phyloP scores from a whole-genome alignment of 1,140 invertebrate genomes.

The Xylocopa sonorina region DNA sequence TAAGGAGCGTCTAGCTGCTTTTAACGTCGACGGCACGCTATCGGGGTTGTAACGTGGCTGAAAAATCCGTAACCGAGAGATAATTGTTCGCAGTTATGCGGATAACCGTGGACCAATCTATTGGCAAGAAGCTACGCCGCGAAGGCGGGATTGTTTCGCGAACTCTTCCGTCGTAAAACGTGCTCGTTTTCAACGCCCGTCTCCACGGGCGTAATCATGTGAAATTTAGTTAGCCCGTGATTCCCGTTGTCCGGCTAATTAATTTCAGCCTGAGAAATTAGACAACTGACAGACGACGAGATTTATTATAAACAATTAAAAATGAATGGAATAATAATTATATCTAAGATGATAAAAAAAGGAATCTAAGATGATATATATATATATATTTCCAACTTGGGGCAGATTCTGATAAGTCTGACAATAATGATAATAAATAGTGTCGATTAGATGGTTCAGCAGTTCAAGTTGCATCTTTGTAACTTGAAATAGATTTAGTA shows the following conservation, averaged over 20 bases:
- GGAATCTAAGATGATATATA: too few species aligned
- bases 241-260: conserved; percentile 1
- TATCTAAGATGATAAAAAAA: too few species aligned
- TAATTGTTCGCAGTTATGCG: conserved; percentile 64
- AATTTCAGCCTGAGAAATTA: neutral
- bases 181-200: conserved; percentile 2
- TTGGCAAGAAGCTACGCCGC: conserved; percentile 49
- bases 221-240: conserved; percentile 31
- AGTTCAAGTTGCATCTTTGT: too few species aligned
- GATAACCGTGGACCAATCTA: conserved; percentile 47
- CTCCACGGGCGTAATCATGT: conserved; percentile 19
- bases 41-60: conserved; percentile 55
- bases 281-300: neutral
- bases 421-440: too few species aligned
- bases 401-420: too few species aligned
- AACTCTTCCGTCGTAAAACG: conserved; percentile 59
- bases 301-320: too few species aligned
- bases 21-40: conserved; percentile 54
- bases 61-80: conserved; percentile 55
- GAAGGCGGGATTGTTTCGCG: conserved; percentile 52
- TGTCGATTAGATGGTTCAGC: too few species aligned
- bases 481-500: too few species aligned
- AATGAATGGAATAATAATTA: too few species aligned
- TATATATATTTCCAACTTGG: too few species aligned
- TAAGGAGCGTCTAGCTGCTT: conserved; percentile 53